Evolutionary conservation across 92 coral and sea anemone species (phyloP).

Genomic region (Montipora capitata): DNA sequence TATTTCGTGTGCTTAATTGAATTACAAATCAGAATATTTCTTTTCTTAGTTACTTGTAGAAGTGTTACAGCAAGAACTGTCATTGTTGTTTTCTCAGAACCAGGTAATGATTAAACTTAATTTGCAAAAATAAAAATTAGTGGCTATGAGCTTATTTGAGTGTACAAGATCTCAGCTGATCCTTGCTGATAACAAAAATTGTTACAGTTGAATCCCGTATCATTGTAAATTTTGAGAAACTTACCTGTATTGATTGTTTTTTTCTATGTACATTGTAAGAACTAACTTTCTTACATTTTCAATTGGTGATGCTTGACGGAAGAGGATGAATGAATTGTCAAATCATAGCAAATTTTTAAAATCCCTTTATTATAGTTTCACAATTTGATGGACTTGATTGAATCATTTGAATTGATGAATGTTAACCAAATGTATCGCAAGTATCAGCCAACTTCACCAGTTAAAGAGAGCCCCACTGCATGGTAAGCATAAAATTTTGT

Average conservation of each 20-base stretch:
- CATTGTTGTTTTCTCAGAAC: slow-evolving; percentile 84
- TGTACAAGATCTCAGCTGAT: background rate
- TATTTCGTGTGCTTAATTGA: no score
- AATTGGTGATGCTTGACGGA: no score
- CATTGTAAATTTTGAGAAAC: no score
- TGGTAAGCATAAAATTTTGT: slow-evolving; percentile 71
- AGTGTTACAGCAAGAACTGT: slow-evolving; percentile 92
- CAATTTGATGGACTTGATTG: slow-evolving; percentile 92
- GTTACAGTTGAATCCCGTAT: no score
- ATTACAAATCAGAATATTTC: background rate
- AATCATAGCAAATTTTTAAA: no score
- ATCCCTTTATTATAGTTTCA: slow-evolving; percentile 73
- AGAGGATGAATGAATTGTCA: no score
- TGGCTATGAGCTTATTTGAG: no score
- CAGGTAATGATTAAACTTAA: slow-evolving; percentile 69
- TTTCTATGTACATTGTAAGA: no score
- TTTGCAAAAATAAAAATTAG: no score
- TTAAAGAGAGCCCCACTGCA: slow-evolving; percentile 61
- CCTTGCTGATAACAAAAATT: no score
- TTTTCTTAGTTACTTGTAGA: slow-evolving; percentile 82
- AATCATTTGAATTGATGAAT: slow-evolving; percentile 93
- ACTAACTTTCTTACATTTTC: no score
- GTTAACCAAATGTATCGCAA: slow-evolving; percentile 89
- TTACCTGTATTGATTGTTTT: no score
- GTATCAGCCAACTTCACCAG: slow-evolving; percentile 85